Conservation (phyloP, 2,113 vertebrate species). For the Macaca mulatta region DNA sequence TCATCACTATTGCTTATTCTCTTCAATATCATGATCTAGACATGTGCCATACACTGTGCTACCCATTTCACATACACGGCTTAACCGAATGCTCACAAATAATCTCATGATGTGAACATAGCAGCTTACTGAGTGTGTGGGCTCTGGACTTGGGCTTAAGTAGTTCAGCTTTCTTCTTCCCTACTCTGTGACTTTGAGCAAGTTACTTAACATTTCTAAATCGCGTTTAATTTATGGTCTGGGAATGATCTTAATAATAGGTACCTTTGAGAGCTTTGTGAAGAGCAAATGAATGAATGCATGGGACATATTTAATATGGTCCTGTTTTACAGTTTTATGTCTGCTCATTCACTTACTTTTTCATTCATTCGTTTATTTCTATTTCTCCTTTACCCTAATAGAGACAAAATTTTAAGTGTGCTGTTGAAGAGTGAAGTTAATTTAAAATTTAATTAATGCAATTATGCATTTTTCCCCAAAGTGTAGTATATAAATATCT, state of each 20-base stretch:
- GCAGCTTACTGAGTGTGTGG: neutral
- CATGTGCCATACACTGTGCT: neutral
- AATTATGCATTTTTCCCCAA: neutral
- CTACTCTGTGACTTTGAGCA: neutral
- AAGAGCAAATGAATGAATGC: neutral
- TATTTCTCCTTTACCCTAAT: neutral
- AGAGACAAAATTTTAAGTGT: neutral
- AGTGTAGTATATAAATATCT: neutral
- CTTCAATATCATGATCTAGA: neutral
- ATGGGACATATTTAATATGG: neutral
- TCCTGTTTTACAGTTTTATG: neutral
- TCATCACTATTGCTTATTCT: neutral
- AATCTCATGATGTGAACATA: neutral
- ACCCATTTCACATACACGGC: neutral
- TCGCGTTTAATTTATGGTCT: neutral
- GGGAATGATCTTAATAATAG: neutral
- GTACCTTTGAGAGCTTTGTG: neutral
- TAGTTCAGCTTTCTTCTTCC: slow-evolving; percentile 6
- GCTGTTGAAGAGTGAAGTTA: neutral
- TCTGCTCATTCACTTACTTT: neutral
- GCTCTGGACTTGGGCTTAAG: neutral
- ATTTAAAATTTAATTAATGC: neutral
- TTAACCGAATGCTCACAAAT: neutral
- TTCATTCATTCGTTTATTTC: neutral
- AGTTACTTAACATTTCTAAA: neutral